Base-by-base conservation (phyloP, 2,113 vertebrate genomes). In the Platysternon megacephalum region DNA sequence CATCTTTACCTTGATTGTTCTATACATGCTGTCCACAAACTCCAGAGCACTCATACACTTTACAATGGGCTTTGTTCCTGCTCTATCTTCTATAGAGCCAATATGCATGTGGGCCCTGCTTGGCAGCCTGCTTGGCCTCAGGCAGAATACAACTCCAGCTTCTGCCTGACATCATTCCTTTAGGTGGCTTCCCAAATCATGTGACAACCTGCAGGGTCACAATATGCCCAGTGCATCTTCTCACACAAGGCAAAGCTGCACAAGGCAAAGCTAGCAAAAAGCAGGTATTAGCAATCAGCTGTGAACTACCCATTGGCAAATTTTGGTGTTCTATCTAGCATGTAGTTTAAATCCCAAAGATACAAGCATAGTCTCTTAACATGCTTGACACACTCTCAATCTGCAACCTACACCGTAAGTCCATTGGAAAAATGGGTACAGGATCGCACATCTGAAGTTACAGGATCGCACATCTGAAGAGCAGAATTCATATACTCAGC, bases 21-120 rank as follows among this genome's bases (percentile, higher is more conserved):
- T 52, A 44, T 19, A 85, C 11, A 56, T 56, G 7, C 10, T 72
- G 26, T 28, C 85, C 32, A 81, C 52, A 79, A n/a, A 48, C 42
- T 26, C 51, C 53, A 95, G 83, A 89, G 74, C 12, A 81, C 7
- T 72, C 28, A 26, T 1, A 1, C 28, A 85, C 2, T 49, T 89
- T 83, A 79, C 11, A 13, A 9, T 13, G 90, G 12, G 35, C 52
- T 72, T 92, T 95, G 90, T 65, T 93, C 35, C 14, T 91, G 5
- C 9, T 4, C 22, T 49, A 78, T 29, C 83, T 93, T 84, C 32
- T 8, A 49, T 0, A 0, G 84, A 51, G 13, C 14, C 5, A 78
- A 6, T 72, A 46, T 61, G 48, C 51, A 26, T 79, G 12, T 6
- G 16, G 48, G 85, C 19, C 52, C 5, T 42, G 5, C 6, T 76